Evolutionary conservation across 2,113 vertebrate species (phyloP).

Genomic region (Erythrolamprus reginae): DNA sequence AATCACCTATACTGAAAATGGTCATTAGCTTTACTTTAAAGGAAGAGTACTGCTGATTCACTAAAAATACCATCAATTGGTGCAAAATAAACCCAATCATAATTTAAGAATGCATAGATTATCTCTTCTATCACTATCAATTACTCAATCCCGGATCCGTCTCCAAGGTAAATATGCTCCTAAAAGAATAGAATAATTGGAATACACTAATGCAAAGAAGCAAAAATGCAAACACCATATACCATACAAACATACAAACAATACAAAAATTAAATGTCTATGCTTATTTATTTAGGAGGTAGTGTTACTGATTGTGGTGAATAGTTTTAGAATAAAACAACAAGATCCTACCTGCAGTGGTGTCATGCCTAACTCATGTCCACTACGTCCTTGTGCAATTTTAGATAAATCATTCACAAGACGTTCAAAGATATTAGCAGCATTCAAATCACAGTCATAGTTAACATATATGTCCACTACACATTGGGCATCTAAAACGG

Average conservation of each 20-base stretch:
- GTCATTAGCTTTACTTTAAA: neutral
- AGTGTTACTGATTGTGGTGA: neutral
- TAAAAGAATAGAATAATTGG: neutral
- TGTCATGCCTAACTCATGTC: constrained; percentile 94
- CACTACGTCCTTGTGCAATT: constrained; percentile 94
- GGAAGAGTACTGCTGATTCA: neutral
- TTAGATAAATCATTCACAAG: constrained; percentile 96
- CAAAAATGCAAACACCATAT: neutral
- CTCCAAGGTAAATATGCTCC: neutral
- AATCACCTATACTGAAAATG: neutral
- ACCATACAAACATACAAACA: neutral
- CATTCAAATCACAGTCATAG: constrained; percentile 97
- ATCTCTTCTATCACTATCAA: neutral
- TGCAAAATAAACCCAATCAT: neutral
- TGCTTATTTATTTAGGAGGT: neutral
- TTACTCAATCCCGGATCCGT: neutral
- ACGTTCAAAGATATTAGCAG: constrained; percentile 97
- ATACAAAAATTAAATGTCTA: neutral
- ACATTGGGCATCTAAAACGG: constrained; percentile 90
- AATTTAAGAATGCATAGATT: neutral
- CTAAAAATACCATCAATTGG: neutral
- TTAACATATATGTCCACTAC: constrained; percentile 99
- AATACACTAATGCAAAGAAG: neutral
- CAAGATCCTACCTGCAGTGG: constrained; percentile 80
- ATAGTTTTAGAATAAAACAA: neutral